Evolutionary conservation across 2,888 invertebrate species (phyloP).

Genomic region (Hartigia nigra): DNA sequence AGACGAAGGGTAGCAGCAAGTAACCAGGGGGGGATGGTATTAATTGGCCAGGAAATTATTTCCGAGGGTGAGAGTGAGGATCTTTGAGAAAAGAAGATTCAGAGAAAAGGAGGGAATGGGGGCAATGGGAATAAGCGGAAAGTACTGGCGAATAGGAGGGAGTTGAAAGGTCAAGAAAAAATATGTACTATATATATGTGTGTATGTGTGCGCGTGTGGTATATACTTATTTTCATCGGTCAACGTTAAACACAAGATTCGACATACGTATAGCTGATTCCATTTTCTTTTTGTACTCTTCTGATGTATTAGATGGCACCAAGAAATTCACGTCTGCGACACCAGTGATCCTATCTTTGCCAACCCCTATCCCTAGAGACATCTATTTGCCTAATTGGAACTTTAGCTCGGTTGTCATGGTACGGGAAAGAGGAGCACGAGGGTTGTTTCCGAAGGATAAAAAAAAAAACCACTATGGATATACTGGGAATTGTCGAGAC

Average conservation of each 20-base stretch:
- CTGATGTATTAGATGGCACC: neutral
- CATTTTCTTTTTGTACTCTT: neutral
- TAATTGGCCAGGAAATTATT: neutral
- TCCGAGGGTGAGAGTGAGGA: neutral
- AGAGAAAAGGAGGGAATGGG: neutral
- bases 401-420: neutral
- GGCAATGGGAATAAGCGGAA: neutral
- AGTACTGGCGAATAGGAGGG: neutral
- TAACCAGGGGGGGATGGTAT: neutral
- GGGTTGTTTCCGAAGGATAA: neutral
- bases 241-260: neutral
- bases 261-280: neutral
- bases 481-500: neutral
- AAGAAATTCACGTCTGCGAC: neutral
- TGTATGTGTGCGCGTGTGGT: neutral
- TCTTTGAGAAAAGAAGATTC: neutral
- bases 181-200: neutral
- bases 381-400: neutral
- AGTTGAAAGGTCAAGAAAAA: no score
- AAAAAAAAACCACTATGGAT: neutral
- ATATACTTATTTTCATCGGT: neutral
- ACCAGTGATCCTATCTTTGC: neutral
- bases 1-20: neutral
- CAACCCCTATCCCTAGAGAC: neutral
- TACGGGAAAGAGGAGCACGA: neutral